Evolutionary conservation across 2,797 vertebrate genomes (phyloP), one percentile per base, ranked within the genome.

Genomic region (Leptodactylus fallax): DNA sequence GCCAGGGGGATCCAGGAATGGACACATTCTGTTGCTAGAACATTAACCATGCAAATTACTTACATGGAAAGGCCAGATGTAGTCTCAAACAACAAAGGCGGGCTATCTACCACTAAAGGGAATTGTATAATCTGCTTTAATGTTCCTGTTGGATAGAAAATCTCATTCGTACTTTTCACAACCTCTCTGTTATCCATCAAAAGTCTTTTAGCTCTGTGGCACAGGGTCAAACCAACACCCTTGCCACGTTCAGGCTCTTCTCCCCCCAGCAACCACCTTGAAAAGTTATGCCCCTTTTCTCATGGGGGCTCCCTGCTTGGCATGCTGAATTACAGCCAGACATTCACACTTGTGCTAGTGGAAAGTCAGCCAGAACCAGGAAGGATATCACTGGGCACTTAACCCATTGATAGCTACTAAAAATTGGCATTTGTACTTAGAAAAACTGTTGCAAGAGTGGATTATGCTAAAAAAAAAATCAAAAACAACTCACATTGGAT

Each of bases 191-290:
- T 79, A 90, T 65, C 61, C 61, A 53, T 60, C 60, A 82, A 88
- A 87, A 77, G 87, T 23, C 79, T 86, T 88, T 89, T 89, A 83
- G 88, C 85, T 86, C 67, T 21, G 71, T 89, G 88, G 84, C 84
- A 86, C 10, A 45, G 67, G 88, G 88, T 89, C 84, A 89, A 86
- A 21, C 72, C 14, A 60, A 78, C 84, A 86, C 87, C 84, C 83
- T 79, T 86, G 87, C 87, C 84, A 86, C 88, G 36, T 89, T 89
- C 47, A 81, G 78, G 77, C 58, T 56, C 67, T 72, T 76, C 71
- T 85, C 55, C 83, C 87, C 87, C 83, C 80, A 80, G 83, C 84
- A 89, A 89, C 87, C 87, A 86, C 83, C 79, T 80, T 85, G 79
- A 82, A 71, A 85, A 89, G 72, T 63, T 72, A 76, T 89, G 83